Evolutionary conservation across 1,140 invertebrate genomes (phyloP).

Genomic region (Bombus terrestris): DNA sequence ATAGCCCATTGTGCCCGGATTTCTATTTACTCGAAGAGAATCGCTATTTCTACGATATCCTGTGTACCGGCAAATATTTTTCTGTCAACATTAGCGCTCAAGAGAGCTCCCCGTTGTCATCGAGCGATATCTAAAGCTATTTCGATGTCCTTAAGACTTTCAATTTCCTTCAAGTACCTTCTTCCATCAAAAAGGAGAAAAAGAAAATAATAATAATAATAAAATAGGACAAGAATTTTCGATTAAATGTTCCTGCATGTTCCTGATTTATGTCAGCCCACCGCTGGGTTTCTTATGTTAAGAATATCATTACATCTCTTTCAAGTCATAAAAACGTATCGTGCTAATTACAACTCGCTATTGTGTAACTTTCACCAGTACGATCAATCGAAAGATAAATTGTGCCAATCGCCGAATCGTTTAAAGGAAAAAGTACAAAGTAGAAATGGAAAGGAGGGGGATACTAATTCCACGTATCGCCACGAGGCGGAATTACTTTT

Average conservation of each 20-base stretch:
- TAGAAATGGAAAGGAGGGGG: background rate
- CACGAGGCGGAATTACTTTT: slow-evolving; percentile 25
- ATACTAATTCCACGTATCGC: slow-evolving; percentile 5
- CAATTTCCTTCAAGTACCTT: background rate
- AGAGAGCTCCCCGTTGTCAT: slow-evolving; percentile 11
- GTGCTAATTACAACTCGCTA: background rate
- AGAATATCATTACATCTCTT: too few species aligned
- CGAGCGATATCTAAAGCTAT: background rate
- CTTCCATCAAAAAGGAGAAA: background rate
- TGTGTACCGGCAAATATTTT: slow-evolving; percentile 24
- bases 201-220: background rate
- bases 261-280: too few species aligned
- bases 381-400: background rate
- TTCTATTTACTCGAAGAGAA: slow-evolving; percentile 12
- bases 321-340: too few species aligned
- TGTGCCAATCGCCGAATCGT: too few species aligned
- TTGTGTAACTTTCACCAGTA: background rate
- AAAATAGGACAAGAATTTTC: background rate
- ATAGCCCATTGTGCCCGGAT: background rate
- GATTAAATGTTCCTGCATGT: background rate
- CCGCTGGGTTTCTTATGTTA: too few species aligned
- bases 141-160: background rate
- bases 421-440: background rate
- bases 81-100: slow-evolving; percentile 24
- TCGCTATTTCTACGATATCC: slow-evolving; percentile 23